Evolutionary conservation across 2,113 vertebrate genomes (phyloP).

Genomic region (Talpa occidentalis): DNA sequence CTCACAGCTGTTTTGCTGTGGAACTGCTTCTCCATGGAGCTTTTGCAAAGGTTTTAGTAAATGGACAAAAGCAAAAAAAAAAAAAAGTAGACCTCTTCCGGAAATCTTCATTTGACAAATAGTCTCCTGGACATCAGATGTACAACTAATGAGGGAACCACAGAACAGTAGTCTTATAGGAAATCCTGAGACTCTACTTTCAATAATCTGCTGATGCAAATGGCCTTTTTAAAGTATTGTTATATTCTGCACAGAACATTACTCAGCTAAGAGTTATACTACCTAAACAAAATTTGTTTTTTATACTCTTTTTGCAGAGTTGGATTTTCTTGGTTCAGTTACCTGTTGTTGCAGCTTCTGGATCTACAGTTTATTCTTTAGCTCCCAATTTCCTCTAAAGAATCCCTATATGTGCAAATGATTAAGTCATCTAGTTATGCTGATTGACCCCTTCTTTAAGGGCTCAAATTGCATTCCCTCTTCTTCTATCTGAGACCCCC

Average conservation of each 20-base stretch:
- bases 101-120: background rate
- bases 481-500: background rate
- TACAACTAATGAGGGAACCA: background rate
- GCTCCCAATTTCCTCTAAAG: background rate
- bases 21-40: background rate
- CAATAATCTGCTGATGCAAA: background rate
- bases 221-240: background rate
- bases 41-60: background rate
- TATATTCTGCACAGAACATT: background rate
- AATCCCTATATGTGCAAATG: background rate
- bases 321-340: background rate
- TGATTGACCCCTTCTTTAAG: background rate
- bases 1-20: background rate
- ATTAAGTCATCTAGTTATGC: background rate
- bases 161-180: background rate
- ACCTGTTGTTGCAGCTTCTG: background rate
- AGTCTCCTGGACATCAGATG: background rate
- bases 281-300: background rate
- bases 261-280: background rate
- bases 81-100: background rate
- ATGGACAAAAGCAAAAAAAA: background rate
- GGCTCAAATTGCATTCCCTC: background rate
- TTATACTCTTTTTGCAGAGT: background rate
- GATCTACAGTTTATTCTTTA: background rate
- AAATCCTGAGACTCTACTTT: background rate